Conservation (phyloP, 2,797 vertebrate genomes). For the Hafferia zeledoni region DNA sequence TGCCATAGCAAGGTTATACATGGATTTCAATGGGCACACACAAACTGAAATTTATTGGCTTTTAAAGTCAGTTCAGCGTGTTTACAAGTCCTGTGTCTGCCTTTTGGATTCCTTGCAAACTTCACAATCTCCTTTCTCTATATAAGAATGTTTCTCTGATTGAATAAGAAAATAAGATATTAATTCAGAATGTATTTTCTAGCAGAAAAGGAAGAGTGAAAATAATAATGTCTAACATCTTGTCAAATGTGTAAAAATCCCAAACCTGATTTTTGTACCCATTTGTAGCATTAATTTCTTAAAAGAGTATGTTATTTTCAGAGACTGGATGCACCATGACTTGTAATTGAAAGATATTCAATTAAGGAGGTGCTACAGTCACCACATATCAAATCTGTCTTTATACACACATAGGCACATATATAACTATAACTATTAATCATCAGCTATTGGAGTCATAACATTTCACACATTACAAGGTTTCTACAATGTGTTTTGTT, state of each 20-base stretch:
- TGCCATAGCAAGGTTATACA: conserved; percentile 26
- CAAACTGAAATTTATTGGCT: conserved; percentile 2
- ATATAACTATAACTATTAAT: not conserved
- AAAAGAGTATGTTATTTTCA: not conserved
- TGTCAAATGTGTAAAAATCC: not conserved
- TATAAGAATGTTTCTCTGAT: not conserved
- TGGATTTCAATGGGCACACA: not conserved
- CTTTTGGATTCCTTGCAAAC: not conserved
- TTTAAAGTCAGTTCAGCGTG: not conserved
- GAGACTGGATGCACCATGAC: not conserved
- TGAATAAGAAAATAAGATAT: not conserved
- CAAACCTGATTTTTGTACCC: not conserved
- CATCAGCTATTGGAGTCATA: not conserved
- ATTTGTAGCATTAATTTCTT: not conserved
- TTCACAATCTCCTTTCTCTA: not conserved
- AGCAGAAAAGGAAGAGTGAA: not conserved
- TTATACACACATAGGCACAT: not conserved
- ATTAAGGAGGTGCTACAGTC: not conserved
- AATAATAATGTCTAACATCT: not conserved
- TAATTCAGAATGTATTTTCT: not conserved
- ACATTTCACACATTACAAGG: not conserved
- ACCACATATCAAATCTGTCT: not conserved
- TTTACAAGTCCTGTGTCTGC: not conserved
- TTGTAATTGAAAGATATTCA: not conserved
- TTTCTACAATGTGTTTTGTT: not conserved